Conservation (phyloP, 2,113 vertebrate species). For the Chaetodon auriga region DNA sequence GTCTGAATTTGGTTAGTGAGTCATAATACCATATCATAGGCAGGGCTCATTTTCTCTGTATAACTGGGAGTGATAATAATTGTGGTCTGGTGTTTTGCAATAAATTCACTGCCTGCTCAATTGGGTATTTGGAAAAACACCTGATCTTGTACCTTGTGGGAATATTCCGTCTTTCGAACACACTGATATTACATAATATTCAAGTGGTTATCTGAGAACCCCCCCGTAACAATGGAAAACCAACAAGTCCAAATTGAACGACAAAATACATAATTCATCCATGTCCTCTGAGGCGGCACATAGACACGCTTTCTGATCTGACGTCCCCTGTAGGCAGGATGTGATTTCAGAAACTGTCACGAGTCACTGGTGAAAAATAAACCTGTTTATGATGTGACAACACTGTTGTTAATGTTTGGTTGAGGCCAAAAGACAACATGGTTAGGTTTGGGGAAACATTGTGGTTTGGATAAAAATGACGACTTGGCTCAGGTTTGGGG, state of each 20-base stretch:
- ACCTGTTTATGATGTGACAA: not conserved
- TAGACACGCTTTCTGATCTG: not conserved
- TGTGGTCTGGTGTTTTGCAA: slow-evolving; percentile 17
- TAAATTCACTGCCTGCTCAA: not conserved
- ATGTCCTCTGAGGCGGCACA: too few species aligned
- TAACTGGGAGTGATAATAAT: not conserved
- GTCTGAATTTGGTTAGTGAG: not conserved
- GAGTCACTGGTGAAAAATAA: not conserved
- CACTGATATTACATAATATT: not conserved
- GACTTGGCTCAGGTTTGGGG: not conserved
- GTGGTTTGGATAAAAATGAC: not conserved
- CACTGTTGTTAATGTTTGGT: not conserved
- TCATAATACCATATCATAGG: not conserved
- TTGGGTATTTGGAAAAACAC: slow-evolving; percentile 3
- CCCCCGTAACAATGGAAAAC: not conserved
- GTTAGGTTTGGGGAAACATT: not conserved
- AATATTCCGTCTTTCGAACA: not conserved
- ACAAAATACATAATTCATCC: not conserved
- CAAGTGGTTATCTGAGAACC: not conserved
- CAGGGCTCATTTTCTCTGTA: not conserved
- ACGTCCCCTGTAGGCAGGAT: too few species aligned
- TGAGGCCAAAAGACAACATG: not conserved
- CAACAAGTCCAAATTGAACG: not conserved
- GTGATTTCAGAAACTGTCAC: not conserved
- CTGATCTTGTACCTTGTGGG: not conserved